A percentile compares a stretch with the other conserved stretches of the same genome.
Conservation (phyloP, 2,888 invertebrate genomes). For the Torymus auratus region DNA sequence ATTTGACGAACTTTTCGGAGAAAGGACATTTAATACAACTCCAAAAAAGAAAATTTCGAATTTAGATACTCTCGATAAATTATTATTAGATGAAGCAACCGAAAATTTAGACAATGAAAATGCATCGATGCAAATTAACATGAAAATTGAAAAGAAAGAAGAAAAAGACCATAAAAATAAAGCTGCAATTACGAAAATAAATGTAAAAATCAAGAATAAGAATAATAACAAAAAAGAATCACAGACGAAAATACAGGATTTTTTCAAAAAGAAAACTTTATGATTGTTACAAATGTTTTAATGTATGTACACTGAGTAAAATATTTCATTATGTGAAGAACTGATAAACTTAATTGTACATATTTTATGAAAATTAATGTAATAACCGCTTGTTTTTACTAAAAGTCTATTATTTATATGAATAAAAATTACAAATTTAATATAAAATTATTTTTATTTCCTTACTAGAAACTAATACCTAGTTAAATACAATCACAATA, state of each 20-base stretch:
- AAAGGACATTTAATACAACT: not conserved
- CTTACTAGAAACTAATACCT: no score
- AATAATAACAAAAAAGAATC: constrained; percentile 20
- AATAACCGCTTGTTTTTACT: constrained; percentile 8
- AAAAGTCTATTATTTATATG: no score
- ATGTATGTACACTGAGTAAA: constrained; percentile 4
- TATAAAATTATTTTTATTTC: no score
- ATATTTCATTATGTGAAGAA: constrained; percentile 2
- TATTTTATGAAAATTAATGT: constrained; percentile 36
- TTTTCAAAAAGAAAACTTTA: constrained; percentile 44
- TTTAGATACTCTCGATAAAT: constrained; percentile 49
- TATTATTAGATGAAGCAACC: constrained; percentile 30
- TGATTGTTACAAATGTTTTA: constrained; percentile 22
- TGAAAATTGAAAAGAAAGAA: constrained; percentile 37
- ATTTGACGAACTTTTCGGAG: constrained; percentile 48
- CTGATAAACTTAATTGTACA: constrained; percentile 36
- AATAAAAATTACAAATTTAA: no score
- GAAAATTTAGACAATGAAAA: not conserved
- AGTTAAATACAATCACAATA: no score
- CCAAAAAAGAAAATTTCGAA: constrained; percentile 40
- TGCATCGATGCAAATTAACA: constrained; percentile 46
- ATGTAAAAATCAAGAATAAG: not conserved
- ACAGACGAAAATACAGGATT: constrained; percentile 52
- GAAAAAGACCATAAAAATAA: not conserved
- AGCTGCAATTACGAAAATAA: not conserved